Evolutionary conservation across 2,797 vertebrate genomes (phyloP).

Genomic region (Spondyliosoma cantharus): DNA sequence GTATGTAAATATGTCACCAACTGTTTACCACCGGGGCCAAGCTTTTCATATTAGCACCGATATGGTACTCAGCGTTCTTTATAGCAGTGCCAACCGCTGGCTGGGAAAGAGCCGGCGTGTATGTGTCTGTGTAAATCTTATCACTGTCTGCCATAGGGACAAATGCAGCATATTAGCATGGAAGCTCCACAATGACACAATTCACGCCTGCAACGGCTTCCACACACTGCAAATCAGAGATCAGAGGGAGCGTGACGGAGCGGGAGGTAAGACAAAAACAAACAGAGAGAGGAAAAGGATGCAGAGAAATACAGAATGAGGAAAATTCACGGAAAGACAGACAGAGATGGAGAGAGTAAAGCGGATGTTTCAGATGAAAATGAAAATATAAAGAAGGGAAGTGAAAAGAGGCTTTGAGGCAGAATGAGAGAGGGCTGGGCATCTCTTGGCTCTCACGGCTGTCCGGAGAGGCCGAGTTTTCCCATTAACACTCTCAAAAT

Average conservation of each 20-base stretch:
- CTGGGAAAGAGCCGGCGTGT: constrained; percentile 13
- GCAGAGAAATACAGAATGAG: background rate
- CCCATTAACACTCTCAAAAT: constrained; percentile 17
- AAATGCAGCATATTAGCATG: constrained; percentile 45
- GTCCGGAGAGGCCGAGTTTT: constrained; percentile 24
- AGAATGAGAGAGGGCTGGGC: background rate
- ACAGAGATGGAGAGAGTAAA: background rate
- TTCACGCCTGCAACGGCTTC: constrained; percentile 18
- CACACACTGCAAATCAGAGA: constrained; percentile 32
- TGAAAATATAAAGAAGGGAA: background rate
- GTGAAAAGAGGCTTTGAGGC: background rate
- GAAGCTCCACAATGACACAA: constrained; percentile 47
- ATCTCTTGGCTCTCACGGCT: constrained; percentile 7
- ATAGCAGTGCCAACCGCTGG: constrained; percentile 47
- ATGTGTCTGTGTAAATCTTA: constrained; percentile 58
- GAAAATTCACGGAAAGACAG: background rate
- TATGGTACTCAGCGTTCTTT: constrained; percentile 51
- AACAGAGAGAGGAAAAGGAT: background rate
- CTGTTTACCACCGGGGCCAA: constrained; percentile 47
- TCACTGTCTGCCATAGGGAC: constrained; percentile 50
- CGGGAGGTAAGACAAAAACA: background rate
- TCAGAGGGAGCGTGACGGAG: constrained; percentile 27
- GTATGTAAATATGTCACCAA: constrained; percentile 56
- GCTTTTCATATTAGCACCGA: constrained; percentile 55
- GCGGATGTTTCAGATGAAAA: background rate